Evolutionary conservation across 2,797 vertebrate genomes (phyloP).

Genomic region (Notamacropus eugenii): DNA sequence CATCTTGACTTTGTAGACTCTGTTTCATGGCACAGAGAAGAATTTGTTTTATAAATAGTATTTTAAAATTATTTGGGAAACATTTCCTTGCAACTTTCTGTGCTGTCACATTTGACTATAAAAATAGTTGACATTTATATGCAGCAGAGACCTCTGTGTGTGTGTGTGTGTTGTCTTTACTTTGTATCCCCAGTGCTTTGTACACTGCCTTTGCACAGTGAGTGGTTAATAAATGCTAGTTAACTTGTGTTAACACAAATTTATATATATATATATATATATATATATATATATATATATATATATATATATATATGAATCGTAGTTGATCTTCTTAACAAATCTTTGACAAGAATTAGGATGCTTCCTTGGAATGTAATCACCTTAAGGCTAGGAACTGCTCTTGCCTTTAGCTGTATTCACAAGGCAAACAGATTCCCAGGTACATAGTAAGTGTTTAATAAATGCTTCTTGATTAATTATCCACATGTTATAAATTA

Average conservation of each 20-base stretch:
- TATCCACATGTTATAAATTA: background rate
- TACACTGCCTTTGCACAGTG: background rate
- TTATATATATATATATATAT: too few relatives aligned
- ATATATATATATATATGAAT: too few relatives aligned
- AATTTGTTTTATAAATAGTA: constrained; percentile 4
- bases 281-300: too few relatives aligned
- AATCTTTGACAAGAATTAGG: background rate
- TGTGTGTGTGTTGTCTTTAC: background rate
- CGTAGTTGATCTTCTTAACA: background rate
- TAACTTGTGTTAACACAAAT: background rate
- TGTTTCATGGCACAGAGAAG: background rate
- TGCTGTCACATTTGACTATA: background rate
- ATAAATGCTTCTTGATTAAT: background rate
- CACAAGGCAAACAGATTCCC: background rate
- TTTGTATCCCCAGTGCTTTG: background rate
- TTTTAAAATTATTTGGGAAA: constrained; percentile 15
- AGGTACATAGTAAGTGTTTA: background rate
- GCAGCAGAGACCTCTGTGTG: too few relatives aligned
- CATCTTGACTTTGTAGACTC: constrained; percentile 17
- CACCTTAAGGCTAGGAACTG: background rate
- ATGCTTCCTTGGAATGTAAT: background rate
- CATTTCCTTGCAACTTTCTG: background rate
- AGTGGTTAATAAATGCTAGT: background rate
- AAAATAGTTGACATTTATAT: background rate
- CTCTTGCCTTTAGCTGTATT: background rate